Base-by-base conservation (phyloP, 2,888 invertebrate species). In the Oeneis ivallda region DNA sequence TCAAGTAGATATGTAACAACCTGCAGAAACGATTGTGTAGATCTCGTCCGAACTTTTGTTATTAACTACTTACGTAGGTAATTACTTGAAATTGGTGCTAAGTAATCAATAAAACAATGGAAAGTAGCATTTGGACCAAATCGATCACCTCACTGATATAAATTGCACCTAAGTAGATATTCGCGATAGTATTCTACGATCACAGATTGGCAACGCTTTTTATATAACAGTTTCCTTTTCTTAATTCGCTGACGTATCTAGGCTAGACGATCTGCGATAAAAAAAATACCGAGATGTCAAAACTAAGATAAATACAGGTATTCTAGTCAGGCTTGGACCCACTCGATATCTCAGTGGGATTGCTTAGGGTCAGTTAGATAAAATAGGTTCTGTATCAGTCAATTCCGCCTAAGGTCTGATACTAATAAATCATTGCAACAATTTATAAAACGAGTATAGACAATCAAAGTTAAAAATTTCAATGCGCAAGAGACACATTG, bases 151-250 rank as follows among this genome's bases (percentile, higher is more conserved):
- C 56, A 60, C 49, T 61, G 60, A 26, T 61, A 54, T 56, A 49
- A 56, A 65, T 65, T 56, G 45, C 19, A 39, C 17, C 26, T 10
- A 52, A 32, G 26, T 26, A 39, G 37, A 49, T 64, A 37, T 39
- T 49, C 32, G 47, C 56, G 56, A 61, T 54, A 65, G 41, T n/a
- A 60, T 59, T n/a, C 59, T 59, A 34, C 47, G 47, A 59, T 59
- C 59, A 59, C 7, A 37, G 49, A 60, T 60, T 60, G 59, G 59
- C 59, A 60, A 60, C 34, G 59, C 49, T 60, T 60, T 58, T 60
- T 60, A 59, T 60, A 39, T 60, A 60, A 60, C 47, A 37, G 59
- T 56, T 56, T 56, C 54, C 39, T 19, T 56, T 56, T 17, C 17
- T 54, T 37, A 17, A 41, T 39, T 39, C 17, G 9, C 37, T 19